Conservation (phyloP, 2,113 vertebrate genomes). For the Chaetodon auriga region DNA sequence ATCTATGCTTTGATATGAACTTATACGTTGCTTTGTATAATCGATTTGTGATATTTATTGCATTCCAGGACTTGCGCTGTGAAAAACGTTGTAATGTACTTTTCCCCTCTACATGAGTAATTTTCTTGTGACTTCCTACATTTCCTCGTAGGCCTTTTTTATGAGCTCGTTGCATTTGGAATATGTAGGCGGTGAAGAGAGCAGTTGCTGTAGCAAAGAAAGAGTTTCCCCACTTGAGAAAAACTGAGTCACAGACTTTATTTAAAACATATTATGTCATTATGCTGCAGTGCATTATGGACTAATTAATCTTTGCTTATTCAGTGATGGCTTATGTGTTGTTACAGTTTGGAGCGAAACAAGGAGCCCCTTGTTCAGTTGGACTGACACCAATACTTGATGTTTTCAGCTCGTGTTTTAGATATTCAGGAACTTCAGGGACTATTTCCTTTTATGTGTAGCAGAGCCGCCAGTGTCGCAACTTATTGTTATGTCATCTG, state of each 20-base stretch:
- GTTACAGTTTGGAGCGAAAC: background rate
- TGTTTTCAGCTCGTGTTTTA: background rate
- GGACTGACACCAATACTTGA: background rate
- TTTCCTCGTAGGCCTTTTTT: constrained; percentile 25
- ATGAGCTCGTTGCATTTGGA: constrained; percentile 18
- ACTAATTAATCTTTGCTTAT: background rate
- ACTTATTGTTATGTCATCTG: background rate
- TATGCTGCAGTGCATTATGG: background rate
- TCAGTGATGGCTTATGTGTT: background rate
- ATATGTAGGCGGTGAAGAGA: constrained; percentile 3
- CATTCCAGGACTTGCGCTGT: constrained; percentile 7
- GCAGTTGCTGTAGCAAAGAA: background rate
- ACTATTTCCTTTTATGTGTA: background rate
- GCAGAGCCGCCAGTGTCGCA: background rate
- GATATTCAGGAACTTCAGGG: background rate
- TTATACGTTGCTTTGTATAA: constrained; percentile 39
- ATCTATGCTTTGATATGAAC: constrained; percentile 51
- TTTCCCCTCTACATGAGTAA: background rate
- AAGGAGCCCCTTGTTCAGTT: background rate
- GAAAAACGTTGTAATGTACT: constrained; percentile 6
- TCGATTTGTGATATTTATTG: constrained; percentile 45
- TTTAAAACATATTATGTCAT: background rate
- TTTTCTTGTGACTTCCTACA: constrained; percentile 22
- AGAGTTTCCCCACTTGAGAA: constrained; percentile 6
- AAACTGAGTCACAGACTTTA: background rate